Evolutionary conservation across 2,888 invertebrate genomes (phyloP).

Genomic region (Mythimna loreyi): DNA sequence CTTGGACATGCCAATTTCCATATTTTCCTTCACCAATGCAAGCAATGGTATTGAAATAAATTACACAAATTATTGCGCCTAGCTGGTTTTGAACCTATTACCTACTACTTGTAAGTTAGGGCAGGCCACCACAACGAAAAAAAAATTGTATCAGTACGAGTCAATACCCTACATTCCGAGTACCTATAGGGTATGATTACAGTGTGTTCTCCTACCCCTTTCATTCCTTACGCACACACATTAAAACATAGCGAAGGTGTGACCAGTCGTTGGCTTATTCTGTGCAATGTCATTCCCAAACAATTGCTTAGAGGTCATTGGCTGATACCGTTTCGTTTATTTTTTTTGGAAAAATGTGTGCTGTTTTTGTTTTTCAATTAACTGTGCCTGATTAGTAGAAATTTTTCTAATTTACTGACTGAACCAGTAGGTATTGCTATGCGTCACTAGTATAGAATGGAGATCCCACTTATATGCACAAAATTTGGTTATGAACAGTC

Average conservation of each 20-base stretch:
- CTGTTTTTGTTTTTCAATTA: conserved; percentile 14
- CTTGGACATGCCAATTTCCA: too few species aligned
- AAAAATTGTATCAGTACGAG: too few species aligned
- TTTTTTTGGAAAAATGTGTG: not conserved
- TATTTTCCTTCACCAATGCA: too few species aligned
- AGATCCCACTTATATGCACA: not conserved
- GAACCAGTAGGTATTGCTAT: too few species aligned
- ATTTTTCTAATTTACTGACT: not conserved
- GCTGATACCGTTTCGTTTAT: conserved; percentile 25
- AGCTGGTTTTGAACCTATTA: too few species aligned
- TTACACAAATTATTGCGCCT: too few species aligned
- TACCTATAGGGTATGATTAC: not conserved
- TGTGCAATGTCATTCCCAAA: conserved; percentile 35
- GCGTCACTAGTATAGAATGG: not conserved
- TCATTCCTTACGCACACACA: conserved; percentile 42
- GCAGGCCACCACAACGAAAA: too few species aligned
- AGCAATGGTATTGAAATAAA: too few species aligned
- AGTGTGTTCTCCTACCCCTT: not conserved
- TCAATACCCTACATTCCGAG: not conserved
- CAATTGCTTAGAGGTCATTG: conserved; percentile 41
- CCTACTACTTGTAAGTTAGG: too few species aligned
- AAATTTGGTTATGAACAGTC: too few species aligned
- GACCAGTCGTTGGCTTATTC: conserved; percentile 34
- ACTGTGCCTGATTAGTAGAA: not conserved
- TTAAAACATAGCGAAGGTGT: conserved; percentile 24